phyloP scores from a whole-genome alignment of 2,797 vertebrate species.

The Acipenser transmontanus region DNA sequence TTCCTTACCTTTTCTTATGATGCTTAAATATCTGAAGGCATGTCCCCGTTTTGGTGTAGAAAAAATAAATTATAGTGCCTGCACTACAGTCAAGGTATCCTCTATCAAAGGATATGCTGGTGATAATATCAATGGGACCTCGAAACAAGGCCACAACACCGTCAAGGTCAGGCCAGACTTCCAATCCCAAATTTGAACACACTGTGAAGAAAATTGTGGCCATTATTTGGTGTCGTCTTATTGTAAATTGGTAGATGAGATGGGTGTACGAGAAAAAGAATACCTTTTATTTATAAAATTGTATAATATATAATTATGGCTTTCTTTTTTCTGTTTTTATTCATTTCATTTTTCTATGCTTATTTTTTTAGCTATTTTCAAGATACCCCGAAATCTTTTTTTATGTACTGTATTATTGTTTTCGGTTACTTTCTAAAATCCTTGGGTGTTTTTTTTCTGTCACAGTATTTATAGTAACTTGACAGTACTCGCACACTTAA shows the following conservation, averaged over 20 bases:
- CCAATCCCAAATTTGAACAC: background rate
- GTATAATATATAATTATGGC: constrained; percentile 21
- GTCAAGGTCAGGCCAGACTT: background rate
- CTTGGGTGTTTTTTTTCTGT: too few species aligned
- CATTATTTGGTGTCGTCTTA: background rate
- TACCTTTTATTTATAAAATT: constrained; percentile 21
- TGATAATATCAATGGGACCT: background rate
- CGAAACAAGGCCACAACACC: background rate
- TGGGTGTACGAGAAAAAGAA: too few species aligned
- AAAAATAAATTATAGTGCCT: background rate
- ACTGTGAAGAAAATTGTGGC: background rate
- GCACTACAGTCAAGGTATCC: background rate
- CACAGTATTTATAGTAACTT: too few species aligned
- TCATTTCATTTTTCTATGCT: constrained; percentile 23
- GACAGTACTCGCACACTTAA: too few species aligned
- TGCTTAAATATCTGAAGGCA: background rate
- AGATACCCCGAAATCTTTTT: too few species aligned
- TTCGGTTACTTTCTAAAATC: too few species aligned
- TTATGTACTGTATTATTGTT: too few species aligned
- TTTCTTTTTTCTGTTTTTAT: background rate
- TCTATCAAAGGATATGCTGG: background rate
- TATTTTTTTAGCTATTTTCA: constrained; percentile 14
- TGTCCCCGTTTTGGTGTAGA: background rate
- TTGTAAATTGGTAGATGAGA: too few species aligned
- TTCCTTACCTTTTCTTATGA: background rate